A percentile compares a stretch with the other conserved stretches of the same genome.
These are phyloP conservation scores for zebrafish (Danio rerio) DNA, from an alignment of 2,113 vertebrate species.

Conservation along the genomic window DNA sequence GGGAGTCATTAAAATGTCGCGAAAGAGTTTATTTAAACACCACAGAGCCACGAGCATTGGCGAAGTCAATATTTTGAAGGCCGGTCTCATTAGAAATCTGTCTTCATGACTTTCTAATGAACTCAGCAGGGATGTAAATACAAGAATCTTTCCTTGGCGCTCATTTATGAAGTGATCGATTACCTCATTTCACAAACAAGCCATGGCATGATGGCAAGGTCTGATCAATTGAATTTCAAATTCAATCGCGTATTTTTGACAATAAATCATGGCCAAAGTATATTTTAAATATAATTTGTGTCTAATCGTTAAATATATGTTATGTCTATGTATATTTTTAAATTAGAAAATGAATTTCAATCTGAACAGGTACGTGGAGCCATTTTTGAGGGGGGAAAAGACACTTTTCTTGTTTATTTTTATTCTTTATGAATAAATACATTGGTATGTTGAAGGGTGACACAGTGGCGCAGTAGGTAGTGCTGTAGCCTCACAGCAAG, in stretches of 20 bases:
- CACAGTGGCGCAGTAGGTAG: too few species aligned
- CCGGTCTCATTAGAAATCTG: slow-evolving; percentile 9
- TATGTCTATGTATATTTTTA: too few species aligned
- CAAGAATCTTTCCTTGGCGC: neutral
- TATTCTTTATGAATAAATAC: too few species aligned
- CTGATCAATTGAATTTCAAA: neutral
- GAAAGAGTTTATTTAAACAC: neutral
- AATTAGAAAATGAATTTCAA: too few species aligned
- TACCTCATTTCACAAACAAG: neutral
- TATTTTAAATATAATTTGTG: too few species aligned
- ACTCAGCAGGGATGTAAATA: neutral
- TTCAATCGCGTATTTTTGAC: neutral
- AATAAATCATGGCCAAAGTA: too few species aligned
- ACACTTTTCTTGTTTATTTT: too few species aligned
- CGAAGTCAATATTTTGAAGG: slow-evolving; percentile 1
- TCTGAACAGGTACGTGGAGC: too few species aligned
- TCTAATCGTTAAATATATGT: too few species aligned
- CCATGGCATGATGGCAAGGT: neutral
- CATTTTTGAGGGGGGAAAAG: too few species aligned
- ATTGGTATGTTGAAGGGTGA: too few species aligned
- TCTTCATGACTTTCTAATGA: slow-evolving; percentile 19
- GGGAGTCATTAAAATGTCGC: slow-evolving; percentile 2
- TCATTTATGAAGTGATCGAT: neutral
- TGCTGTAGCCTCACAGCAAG: too few species aligned
- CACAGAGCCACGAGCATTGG: neutral